Percentiles rank a stretch among this genome's conserved stretches.
Evolutionary conservation across 2,113 vertebrate genomes (phyloP).

Genomic region (Orthonyx spaldingii): DNA sequence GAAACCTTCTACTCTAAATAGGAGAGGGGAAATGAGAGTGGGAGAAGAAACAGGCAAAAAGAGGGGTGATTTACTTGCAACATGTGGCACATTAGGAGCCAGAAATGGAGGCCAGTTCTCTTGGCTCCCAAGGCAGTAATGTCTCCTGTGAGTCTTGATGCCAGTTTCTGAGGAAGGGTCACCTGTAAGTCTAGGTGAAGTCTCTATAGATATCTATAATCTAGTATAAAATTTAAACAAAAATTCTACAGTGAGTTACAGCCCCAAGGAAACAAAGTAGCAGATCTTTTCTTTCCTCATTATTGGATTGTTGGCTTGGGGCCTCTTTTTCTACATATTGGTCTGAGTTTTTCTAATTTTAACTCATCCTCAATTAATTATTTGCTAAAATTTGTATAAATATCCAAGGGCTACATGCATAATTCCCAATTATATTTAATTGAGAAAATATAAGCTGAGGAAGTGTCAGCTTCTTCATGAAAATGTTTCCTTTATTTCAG

Average conservation of each 20-base stretch:
- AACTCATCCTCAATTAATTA: neutral
- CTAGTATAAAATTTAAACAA: neutral
- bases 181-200: neutral
- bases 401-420: neutral
- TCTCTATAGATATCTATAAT: neutral
- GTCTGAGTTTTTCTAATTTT: neutral
- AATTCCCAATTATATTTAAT: neutral
- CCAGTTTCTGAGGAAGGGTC: neutral
- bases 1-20: neutral
- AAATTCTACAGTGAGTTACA: neutral
- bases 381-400: neutral
- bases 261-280: neutral
- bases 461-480: neutral
- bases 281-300: neutral
- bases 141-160: neutral
- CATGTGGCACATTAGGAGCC: neutral
- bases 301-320: neutral
- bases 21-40: neutral
- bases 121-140: neutral
- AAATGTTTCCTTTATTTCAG: slow-evolving; percentile 67
- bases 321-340: neutral
- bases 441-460: neutral
- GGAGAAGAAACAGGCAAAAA: slow-evolving; percentile 19
- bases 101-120: neutral
- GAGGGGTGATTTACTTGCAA: slow-evolving; percentile 32